These are phyloP conservation scores for Drosophila sp. DNA, from an alignment of 1,140 invertebrate species.

Conservation along the genomic window DNA sequence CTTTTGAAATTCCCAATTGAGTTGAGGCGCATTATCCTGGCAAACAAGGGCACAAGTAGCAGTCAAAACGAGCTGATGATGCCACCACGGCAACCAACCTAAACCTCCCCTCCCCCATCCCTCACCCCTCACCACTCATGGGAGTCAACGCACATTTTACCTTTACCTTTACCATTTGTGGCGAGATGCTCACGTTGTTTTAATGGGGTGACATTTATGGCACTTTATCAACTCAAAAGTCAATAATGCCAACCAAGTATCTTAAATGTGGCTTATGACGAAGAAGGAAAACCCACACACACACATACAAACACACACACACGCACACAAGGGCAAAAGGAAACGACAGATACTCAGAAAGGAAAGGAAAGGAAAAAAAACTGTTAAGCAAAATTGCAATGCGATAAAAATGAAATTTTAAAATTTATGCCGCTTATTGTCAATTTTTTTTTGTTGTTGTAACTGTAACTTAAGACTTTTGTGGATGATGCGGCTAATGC, in stretches of 20 bases:
- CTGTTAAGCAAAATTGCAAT: constrained; percentile 69
- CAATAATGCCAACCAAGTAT: constrained; percentile 77
- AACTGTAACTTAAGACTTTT: constrained; percentile 57
- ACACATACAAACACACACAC: constrained; percentile 8
- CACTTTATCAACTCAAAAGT: constrained; percentile 82
- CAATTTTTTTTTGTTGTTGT: constrained; percentile 45
- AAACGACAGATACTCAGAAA: not conserved
- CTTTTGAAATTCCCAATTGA: constrained; percentile 82
- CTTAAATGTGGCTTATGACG: constrained; percentile 66
- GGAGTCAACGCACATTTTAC: constrained; percentile 45
- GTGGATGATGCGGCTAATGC: constrained; percentile 52
- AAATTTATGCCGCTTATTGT: constrained; percentile 81
- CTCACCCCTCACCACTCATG: constrained; percentile 8
- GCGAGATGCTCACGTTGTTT: constrained; percentile 36
- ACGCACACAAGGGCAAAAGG: not conserved
- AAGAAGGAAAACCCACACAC: constrained; percentile 33
- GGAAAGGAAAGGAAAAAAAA: constrained; percentile 25
- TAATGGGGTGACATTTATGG: constrained; percentile 82
- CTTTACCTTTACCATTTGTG: constrained; percentile 33
- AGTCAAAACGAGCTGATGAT: constrained; percentile 34
- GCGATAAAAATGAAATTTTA: constrained; percentile 80
- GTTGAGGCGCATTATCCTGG: constrained; percentile 79
- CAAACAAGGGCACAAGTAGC: constrained; percentile 51
- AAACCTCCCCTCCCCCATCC: not conserved
- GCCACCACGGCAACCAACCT: constrained; percentile 7